Base-by-base conservation (phyloP, 2,888 invertebrate species). In the Clistopyga incitator region DNA sequence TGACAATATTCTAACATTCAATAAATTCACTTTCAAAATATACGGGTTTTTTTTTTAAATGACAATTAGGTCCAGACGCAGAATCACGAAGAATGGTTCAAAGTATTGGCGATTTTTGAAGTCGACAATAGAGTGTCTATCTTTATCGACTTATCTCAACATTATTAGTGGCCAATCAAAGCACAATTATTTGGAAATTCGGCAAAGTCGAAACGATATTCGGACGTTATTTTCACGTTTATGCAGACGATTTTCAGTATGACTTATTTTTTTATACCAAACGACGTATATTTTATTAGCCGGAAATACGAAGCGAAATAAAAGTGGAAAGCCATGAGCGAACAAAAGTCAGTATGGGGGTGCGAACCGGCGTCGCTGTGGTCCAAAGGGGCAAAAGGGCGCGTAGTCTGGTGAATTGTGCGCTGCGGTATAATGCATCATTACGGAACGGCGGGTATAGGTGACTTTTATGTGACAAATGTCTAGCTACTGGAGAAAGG, bases 381-480 rank as follows among this genome's bases (percentile, higher is more conserved):
- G 47, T 80, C n/a, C 76, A 71, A 59, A 56, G 79, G 54, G 54
- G 70, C 52, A 65, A 81, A 74, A 70, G 72, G 81, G 67, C 68
- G 61, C 67, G 64, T n/a, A 18, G 64, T 25, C 64, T 50, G 61
- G 61, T 59, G 59, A 61, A 34, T 25, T 29, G 47, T 54, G 61
- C 52, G 74, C 34, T 23, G 52, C 59, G 77, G 38, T 61, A 81
- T 84, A 84, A 84, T 84, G 81, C 84, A 81, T 84, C 84, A 78
- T 84, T 84, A 84, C 71, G 81, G 47, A 72, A 20, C 61, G 61
- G 11, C 23, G 50, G 67, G 78, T 67, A 52, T 79, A 79, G 79
- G 64, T 59, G 79, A 76, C 71, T 56, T 25, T 56, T 34, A 23
- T 56, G 23, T 52, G 77, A 84, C 77, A 74, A 81, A 84, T 81